These are phyloP conservation scores for Poecilia latipinna DNA, from an alignment of 2,113 vertebrate species.

Conservation along the genomic window DNA sequence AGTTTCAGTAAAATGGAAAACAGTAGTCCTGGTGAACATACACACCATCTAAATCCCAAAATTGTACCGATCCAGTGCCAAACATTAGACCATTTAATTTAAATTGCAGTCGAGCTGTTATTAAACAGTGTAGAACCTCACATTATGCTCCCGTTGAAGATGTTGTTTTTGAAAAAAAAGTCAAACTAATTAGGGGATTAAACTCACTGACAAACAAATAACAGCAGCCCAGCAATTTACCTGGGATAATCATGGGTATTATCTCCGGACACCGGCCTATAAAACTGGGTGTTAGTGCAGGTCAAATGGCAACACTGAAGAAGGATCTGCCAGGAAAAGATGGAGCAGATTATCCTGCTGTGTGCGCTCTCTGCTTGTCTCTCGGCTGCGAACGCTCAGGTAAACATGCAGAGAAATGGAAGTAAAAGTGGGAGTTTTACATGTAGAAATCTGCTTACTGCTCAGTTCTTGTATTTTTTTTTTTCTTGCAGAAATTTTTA, in stretches of 20 bases:
- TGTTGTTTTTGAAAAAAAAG: conserved; percentile 66
- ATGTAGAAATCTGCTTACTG: conserved; percentile 2
- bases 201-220: conserved; percentile 65
- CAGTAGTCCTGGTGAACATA: conserved; percentile 42
- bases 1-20: conserved; percentile 39
- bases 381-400: conserved; percentile 64
- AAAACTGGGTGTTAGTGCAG: conserved; percentile 59
- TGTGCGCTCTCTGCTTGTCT: conserved; percentile 53
- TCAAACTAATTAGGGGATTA: conserved; percentile 70
- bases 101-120: conserved; percentile 62
- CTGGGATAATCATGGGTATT: conserved; percentile 68
- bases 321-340: conserved; percentile 47
- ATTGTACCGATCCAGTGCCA: conserved; percentile 48
- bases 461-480: background rate
- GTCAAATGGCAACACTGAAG: conserved; percentile 62
- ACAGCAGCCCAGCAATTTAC: conserved; percentile 61
- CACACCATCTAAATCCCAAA: conserved; percentile 45
- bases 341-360: conserved; percentile 67
- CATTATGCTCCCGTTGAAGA: conserved; percentile 63
- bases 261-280: conserved; percentile 63
- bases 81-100: conserved; percentile 67
- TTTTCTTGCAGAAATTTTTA: conserved; percentile 62
- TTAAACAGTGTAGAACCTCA: conserved; percentile 62
- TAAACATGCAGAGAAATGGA: conserved; percentile 47
- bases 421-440: background rate